These are phyloP conservation scores for Lordiphosa collinella DNA, from an alignment of 1,140 invertebrate genomes.

Conservation along the genomic window DNA sequence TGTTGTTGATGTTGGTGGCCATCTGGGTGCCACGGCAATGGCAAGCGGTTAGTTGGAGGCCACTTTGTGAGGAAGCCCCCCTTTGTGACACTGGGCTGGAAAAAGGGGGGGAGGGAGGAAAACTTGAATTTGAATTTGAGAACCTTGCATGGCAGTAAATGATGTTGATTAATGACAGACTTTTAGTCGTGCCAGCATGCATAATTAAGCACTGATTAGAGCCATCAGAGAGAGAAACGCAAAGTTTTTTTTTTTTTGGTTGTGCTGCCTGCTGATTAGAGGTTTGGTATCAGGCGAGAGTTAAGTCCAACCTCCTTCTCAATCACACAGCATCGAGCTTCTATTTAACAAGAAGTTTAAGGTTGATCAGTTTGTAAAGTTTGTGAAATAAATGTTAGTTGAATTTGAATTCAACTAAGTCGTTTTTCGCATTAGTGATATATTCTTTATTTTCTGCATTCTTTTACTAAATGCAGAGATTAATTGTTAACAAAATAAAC, in stretches of 20 bases:
- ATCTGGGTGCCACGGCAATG: constrained; percentile 31
- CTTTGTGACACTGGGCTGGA: not conserved
- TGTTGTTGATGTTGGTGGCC: constrained; percentile 16
- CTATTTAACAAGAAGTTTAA: too few relatives aligned
- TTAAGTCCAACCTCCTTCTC: too few relatives aligned
- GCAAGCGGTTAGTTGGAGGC: constrained; percentile 1
- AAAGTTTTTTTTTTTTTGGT: constrained; percentile 4
- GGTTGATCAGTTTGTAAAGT: too few relatives aligned
- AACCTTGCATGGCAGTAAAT: constrained; percentile 50
- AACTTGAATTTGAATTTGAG: constrained; percentile 52
- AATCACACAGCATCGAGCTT: too few relatives aligned
- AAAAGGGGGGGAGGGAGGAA: not conserved
- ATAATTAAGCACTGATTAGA: constrained; percentile 62
- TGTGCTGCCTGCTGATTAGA: not conserved
- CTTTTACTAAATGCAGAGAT: too few relatives aligned
- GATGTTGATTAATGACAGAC: constrained; percentile 53
- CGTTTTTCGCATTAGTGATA: too few relatives aligned
- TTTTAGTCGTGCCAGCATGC: constrained; percentile 38
- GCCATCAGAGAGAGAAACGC: constrained; percentile 9
- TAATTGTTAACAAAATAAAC: too few relatives aligned
- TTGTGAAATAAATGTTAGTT: too few relatives aligned
- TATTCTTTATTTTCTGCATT: too few relatives aligned
- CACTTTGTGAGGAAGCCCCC: constrained; percentile 8
- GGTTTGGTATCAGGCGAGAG: too few relatives aligned
- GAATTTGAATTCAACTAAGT: too few relatives aligned